Evolutionary conservation across 1,140 invertebrate species (phyloP), one percentile per base, ranked within the genome.

Genomic region (Anadara kagoshimensis): DNA sequence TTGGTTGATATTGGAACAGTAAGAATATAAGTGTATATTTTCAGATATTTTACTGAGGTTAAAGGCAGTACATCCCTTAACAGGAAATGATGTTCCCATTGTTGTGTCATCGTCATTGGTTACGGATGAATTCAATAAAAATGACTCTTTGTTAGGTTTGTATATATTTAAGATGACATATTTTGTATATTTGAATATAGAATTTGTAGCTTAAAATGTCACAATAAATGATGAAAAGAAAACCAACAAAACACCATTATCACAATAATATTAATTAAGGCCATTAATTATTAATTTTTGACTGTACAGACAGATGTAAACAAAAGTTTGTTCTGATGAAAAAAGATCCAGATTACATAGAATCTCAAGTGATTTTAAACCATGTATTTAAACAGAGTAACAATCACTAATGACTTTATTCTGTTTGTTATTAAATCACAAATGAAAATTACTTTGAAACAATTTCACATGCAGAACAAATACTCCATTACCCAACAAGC

Each of bases 11-110:
- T 4, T 4, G 5, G 14, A 24, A 24, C 26, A 57, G 26, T 24
- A 24, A 14, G 12, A 3, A 57, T 14, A 24, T 4, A 57, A 24
- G 12, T 24, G 1, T 22, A 57, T 45, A 66, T 14, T 75, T 73
- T 26, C 56, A 78, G 77, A 76, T n/a, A 69, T 72, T 20, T 18
- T 82, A 18, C 82, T 93, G 36, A 76, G 72, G 0, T 26, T 87
- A 18, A 45, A 79, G 63, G 84, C 93, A 44, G 79, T 92, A 58
- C 96, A 97, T 92, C 95, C 95, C 36, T 92, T 97, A 63, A 95
- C 91, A 54, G 90, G 91, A 43, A 83, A 91, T 78, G 82, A 89
- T 61, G 83, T 98, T 57, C 95, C 94, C 43, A 87, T 97, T 75
- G 92, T 93, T 91, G 90, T 95, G 47, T 92, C 92, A 57, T 90